These are phyloP conservation scores for Herpailurus yagouaroundi DNA, from an alignment of 2,113 vertebrate species.

Conservation along the genomic window DNA sequence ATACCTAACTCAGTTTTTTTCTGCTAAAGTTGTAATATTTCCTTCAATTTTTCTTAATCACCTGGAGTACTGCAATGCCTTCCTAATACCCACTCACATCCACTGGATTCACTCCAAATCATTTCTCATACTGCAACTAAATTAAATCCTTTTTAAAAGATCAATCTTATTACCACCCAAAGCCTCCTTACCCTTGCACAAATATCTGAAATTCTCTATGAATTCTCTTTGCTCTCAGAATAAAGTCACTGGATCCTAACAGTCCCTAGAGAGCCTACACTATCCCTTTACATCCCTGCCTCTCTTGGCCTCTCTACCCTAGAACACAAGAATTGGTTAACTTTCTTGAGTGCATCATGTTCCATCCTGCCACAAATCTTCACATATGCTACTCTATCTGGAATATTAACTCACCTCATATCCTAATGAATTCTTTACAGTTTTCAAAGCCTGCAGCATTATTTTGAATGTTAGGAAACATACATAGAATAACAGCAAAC, in stretches of 20 bases:
- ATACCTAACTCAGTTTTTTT: background rate
- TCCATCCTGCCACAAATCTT: background rate
- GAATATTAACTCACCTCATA: background rate
- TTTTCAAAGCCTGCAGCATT: background rate
- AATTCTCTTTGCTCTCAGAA: background rate
- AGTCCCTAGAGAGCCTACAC: accelerated
- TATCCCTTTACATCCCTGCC: background rate
- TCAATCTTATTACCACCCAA: background rate
- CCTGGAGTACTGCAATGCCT: background rate
- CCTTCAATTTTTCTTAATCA: slow-evolving; percentile 37
- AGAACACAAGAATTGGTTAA: background rate
- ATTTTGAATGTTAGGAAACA: background rate
- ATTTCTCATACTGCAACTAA: background rate
- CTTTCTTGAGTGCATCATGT: background rate
- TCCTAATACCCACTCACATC: background rate
- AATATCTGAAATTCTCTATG: background rate
- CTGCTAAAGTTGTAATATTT: background rate
- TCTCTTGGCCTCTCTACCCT: background rate
- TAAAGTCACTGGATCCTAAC: background rate
- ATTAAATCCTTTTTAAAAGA: background rate
- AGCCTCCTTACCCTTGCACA: background rate
- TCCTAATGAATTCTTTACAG: background rate
- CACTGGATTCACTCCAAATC: background rate
- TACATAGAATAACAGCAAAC: background rate
- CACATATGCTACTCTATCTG: background rate